A percentile compares a stretch with the other conserved stretches of the same genome.
Evolutionary conservation across 2,797 vertebrate species (phyloP).

Genomic region (Acanthopagrus latus): DNA sequence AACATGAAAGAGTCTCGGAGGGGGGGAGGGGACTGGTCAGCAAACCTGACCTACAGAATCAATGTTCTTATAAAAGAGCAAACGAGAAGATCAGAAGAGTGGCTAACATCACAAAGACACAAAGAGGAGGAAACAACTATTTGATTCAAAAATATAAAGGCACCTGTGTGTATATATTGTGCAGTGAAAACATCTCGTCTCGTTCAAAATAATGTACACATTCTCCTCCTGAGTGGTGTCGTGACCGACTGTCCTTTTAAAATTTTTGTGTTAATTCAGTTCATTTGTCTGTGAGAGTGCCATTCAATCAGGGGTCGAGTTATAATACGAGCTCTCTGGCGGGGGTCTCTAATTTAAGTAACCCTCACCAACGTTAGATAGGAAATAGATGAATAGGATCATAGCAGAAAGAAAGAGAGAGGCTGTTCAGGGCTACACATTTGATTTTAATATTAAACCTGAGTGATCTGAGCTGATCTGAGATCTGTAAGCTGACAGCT

Average conservation of each 20-base stretch:
- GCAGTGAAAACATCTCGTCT: background rate
- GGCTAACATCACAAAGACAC: conserved; percentile 57
- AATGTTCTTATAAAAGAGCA: conserved; percentile 84
- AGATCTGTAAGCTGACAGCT: too few relatives aligned
- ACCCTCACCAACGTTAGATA: too few relatives aligned
- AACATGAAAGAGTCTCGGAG: conserved; percentile 83
- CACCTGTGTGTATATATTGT: background rate
- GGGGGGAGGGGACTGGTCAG: conserved; percentile 65
- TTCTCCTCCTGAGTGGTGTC: conserved; percentile 5
- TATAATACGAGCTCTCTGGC: too few relatives aligned
- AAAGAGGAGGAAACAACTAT: conserved; percentile 1
- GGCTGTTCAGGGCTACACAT: too few relatives aligned
- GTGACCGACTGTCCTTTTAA: background rate
- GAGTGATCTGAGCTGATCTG: too few relatives aligned
- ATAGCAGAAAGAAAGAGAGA: too few relatives aligned
- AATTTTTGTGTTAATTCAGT: too few relatives aligned
- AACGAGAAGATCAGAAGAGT: conserved; percentile 81
- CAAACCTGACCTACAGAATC: conserved; percentile 81
- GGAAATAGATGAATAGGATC: too few relatives aligned
- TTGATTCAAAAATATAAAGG: conserved; percentile 1
- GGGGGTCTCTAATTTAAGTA: too few relatives aligned
- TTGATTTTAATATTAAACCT: too few relatives aligned
- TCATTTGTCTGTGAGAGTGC: too few relatives aligned
- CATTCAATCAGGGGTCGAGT: too few relatives aligned
- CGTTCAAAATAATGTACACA: background rate